A percentile compares a stretch with the other conserved stretches of the same genome.
Conservation (phyloP, 2,797 vertebrate genomes). For the Craterocephalus amniculus region DNA sequence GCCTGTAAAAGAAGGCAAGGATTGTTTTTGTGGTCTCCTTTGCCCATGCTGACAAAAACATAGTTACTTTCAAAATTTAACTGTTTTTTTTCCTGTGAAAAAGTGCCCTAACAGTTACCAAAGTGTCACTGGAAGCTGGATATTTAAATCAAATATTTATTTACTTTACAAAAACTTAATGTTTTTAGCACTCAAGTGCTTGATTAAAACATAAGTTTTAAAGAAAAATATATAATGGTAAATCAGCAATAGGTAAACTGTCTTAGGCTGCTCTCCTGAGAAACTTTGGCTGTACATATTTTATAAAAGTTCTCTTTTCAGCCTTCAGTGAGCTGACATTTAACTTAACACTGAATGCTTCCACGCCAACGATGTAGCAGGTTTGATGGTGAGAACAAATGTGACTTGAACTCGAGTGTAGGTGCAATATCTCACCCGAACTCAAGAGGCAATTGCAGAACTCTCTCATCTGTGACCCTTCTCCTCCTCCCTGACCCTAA, state of each 20-base stretch:
- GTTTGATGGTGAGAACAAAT: slow-evolving; percentile 25
- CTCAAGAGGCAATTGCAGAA: slow-evolving; percentile 89
- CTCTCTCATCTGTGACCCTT: slow-evolving; percentile 89
- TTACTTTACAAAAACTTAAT: background rate
- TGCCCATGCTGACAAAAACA: slow-evolving; percentile 10
- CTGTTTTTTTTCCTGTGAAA: background rate
- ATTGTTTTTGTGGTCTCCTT: slow-evolving; percentile 36
- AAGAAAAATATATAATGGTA: background rate
- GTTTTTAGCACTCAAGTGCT: background rate
- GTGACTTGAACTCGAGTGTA: slow-evolving; percentile 14
- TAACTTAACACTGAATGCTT: slow-evolving; percentile 35
- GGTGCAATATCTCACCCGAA: slow-evolving; percentile 85
- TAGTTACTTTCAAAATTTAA: slow-evolving; percentile 10
- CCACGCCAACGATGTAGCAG: slow-evolving; percentile 31
- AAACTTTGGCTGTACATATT: slow-evolving; percentile 18
- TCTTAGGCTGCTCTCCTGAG: slow-evolving; percentile 16
- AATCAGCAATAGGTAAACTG: background rate
- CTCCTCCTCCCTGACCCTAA: slow-evolving; percentile 87
- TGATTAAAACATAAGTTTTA: background rate
- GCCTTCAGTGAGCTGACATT: slow-evolving; percentile 44
- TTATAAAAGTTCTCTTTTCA: background rate
- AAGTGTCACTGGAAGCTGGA: background rate
- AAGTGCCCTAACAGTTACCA: background rate
- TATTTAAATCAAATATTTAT: background rate
- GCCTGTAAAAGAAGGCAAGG: slow-evolving; percentile 15